These are phyloP conservation scores for Metellina segmentata DNA, from an alignment of 2,888 invertebrate species.

Conservation along the genomic window DNA sequence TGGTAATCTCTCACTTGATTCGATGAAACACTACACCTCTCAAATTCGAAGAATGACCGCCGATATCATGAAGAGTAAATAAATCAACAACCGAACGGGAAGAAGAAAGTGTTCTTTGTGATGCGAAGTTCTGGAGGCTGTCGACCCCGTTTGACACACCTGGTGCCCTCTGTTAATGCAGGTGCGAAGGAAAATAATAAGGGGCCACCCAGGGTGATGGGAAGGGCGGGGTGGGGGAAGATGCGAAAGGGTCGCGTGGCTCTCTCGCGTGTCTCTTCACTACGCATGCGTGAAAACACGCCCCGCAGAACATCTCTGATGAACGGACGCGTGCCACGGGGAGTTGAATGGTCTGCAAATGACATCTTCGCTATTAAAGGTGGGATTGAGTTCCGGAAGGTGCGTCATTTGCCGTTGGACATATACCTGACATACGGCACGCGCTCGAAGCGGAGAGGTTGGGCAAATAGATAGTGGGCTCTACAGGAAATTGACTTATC, in stretches of 20 bases:
- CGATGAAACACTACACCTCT: no score
- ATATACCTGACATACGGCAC: not conserved
- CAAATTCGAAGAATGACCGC: no score
- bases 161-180: conserved; percentile 58
- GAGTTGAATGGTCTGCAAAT: conserved; percentile 5
- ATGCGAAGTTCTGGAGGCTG: conserved; percentile 40
- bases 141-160: conserved; percentile 55
- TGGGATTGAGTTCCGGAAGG: not conserved
- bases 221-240: conserved; percentile 5
- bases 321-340: not conserved
- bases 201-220: conserved; percentile 31
- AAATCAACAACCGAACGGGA: not conserved
- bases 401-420: not conserved
- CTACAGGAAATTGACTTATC: no score
- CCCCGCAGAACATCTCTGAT: not conserved
- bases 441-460: no score
- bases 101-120: not conserved
- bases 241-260: conserved; percentile 56
- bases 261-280: conserved; percentile 32
- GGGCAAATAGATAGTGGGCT: no score
- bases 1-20: no score
- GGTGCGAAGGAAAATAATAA: conserved; percentile 65
- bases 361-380: not conserved
- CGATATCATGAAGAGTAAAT: not conserved
- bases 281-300: conserved; percentile 42